phyloP scores from a whole-genome alignment of 2,797 vertebrate genomes.

The Acestrorhynchus altus region DNA sequence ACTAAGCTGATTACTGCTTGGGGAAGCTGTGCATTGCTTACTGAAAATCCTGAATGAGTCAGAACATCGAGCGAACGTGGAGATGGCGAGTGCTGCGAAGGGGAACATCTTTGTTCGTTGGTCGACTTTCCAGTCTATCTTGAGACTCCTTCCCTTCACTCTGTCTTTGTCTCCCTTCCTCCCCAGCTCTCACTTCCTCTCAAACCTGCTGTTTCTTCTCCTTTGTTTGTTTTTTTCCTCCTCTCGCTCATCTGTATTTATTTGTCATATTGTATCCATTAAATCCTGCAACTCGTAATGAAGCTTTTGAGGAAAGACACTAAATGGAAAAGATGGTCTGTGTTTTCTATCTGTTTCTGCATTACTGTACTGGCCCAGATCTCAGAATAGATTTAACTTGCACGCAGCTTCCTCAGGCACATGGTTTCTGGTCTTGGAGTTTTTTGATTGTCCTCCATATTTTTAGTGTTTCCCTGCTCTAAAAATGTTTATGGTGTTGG shows the following conservation, averaged over 20 bases:
- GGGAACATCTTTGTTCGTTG: slow-evolving; percentile 8
- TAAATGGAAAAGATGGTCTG: slow-evolving; percentile 46
- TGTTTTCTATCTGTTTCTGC: slow-evolving; percentile 44
- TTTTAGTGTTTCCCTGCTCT: no score
- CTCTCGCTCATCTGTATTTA: slow-evolving; percentile 66
- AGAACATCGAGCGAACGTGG: background rate
- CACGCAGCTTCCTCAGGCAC: background rate
- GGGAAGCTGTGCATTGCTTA: background rate
- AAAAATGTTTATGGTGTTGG: no score
- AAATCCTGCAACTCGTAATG: slow-evolving; percentile 68
- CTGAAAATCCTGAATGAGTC: background rate
- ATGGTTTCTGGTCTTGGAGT: background rate
- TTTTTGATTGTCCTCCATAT: no score
- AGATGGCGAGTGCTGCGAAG: slow-evolving; percentile 21
- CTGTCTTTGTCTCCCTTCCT: slow-evolving; percentile 17
- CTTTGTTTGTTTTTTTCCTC: slow-evolving; percentile 41
- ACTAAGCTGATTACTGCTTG: background rate
- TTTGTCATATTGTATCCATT: slow-evolving; percentile 77
- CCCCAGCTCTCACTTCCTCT: slow-evolving; percentile 3
- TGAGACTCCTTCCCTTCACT: background rate
- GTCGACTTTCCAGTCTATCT: slow-evolving; percentile 38
- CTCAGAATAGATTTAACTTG: background rate
- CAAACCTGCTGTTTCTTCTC: slow-evolving; percentile 27
- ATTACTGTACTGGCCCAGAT: background rate
- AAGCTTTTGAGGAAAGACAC: slow-evolving; percentile 65